phyloP scores from a whole-genome alignment of 2,797 vertebrate genomes.

The Enteromius argenteus region DNA sequence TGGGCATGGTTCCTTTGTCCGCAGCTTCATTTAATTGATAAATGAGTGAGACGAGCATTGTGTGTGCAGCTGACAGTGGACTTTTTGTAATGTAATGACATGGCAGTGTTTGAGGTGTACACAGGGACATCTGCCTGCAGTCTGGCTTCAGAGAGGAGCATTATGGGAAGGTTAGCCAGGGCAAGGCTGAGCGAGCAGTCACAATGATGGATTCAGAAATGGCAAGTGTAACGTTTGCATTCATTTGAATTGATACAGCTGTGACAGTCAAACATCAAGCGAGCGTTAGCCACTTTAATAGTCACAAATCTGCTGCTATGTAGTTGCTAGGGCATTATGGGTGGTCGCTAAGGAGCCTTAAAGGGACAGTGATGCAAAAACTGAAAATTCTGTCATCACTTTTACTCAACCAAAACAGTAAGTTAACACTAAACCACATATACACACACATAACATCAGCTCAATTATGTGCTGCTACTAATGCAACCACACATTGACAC shows the following conservation, averaged over 20 bases:
- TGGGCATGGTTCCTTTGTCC: slow-evolving; percentile 53
- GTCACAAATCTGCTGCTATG: background rate
- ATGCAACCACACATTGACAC: slow-evolving; percentile 20
- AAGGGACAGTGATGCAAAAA: background rate
- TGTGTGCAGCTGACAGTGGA: slow-evolving; percentile 45
- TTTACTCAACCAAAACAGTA: background rate
- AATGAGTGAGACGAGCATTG: slow-evolving; percentile 46
- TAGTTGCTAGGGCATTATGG: background rate
- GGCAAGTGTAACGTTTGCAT: slow-evolving; percentile 11
- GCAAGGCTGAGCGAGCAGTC: slow-evolving; percentile 8
- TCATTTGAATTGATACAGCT: slow-evolving; percentile 17
- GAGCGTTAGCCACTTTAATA: background rate
- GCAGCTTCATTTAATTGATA: slow-evolving; percentile 53
- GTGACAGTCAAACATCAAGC: background rate
- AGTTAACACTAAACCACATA: background rate
- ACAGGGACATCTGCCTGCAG: slow-evolving; percentile 46
- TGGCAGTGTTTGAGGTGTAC: slow-evolving; percentile 48
- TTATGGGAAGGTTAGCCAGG: slow-evolving; percentile 40
- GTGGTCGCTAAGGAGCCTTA: slow-evolving; percentile 1
- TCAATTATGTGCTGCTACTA: background rate
- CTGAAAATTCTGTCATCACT: background rate
- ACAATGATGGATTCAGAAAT: slow-evolving; percentile 39
- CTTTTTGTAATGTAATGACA: slow-evolving; percentile 54
- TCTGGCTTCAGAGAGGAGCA: slow-evolving; percentile 39
- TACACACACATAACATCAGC: background rate